These are phyloP conservation scores for Garrulus glandarius DNA, from an alignment of 2,797 vertebrate species.

Conservation along the genomic window DNA sequence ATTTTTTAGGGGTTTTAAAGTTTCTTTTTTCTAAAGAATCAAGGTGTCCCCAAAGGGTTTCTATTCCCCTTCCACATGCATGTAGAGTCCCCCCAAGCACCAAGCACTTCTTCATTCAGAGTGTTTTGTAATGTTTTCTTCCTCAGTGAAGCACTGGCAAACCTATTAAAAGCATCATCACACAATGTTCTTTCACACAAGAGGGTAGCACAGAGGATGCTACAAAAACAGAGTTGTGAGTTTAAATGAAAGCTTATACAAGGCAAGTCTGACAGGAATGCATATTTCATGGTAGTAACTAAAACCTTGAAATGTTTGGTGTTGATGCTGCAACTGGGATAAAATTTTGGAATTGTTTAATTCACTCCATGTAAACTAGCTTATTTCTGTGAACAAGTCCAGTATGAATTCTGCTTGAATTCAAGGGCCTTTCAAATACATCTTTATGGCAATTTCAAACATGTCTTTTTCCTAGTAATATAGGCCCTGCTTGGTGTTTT, in stretches of 20 bases:
- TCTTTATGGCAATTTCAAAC: not conserved
- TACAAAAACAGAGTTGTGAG: not conserved
- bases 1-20: not conserved
- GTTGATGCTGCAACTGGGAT: not conserved
- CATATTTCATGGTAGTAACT: not conserved
- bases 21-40: not conserved
- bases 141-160: not conserved
- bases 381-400: not conserved
- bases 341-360: not conserved
- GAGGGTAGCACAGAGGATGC: not conserved
- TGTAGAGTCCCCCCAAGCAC: not conserved
- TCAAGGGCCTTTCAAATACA: not conserved
- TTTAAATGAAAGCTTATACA: not conserved
- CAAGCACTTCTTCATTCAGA: not conserved
- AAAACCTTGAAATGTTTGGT: not conserved
- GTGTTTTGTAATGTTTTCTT: constrained; percentile 2
- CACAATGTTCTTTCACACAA: not conserved
- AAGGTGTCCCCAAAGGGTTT: not conserved
- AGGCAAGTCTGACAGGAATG: not conserved
- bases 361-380: not conserved
- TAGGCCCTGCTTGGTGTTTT: not conserved
- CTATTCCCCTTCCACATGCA: not conserved
- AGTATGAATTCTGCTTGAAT: not conserved
- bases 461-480: not conserved
- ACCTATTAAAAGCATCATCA: not conserved